A percentile compares a stretch with the other conserved stretches of the same genome.
phyloP scores from a whole-genome alignment of 2,888 invertebrate genomes.

The Lasioglossum figueresi region DNA sequence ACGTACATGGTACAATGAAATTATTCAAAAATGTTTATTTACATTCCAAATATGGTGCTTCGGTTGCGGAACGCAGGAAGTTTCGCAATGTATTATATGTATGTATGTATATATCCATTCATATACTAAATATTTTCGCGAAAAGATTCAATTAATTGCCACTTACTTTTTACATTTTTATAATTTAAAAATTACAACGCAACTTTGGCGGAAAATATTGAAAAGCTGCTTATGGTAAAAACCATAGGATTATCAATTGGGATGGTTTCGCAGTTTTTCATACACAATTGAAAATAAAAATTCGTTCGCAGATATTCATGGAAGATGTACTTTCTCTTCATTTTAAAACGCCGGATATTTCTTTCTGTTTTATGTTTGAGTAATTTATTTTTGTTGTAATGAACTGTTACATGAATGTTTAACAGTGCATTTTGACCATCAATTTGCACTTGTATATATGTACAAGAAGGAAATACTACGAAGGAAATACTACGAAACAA shows the following conservation, averaged over 20 bases:
- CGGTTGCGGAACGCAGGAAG: background rate
- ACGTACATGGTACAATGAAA: background rate
- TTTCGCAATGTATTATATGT: no score
- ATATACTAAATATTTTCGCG: background rate
- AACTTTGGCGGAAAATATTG: slow-evolving; percentile 35
- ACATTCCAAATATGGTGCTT: background rate
- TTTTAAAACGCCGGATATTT: background rate
- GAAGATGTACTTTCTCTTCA: no score
- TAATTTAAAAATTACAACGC: slow-evolving; percentile 35
- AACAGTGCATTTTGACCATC: background rate
- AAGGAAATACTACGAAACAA: background rate
- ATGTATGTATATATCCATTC: background rate
- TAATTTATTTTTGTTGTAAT: background rate
- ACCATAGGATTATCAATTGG: slow-evolving; percentile 4
- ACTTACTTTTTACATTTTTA: background rate
- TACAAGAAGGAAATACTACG: background rate
- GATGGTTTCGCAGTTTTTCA: slow-evolving; percentile 2
- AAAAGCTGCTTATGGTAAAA: slow-evolving; percentile 21
- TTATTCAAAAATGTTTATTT: background rate
- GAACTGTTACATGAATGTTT: background rate
- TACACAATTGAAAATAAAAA: slow-evolving; percentile 19
- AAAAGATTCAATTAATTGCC: slow-evolving; percentile 18
- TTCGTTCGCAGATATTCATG: background rate
- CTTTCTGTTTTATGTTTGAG: background rate
- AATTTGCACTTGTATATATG: background rate